phyloP scores from a whole-genome alignment of 2,797 vertebrate species.

The Diceros bicornis region DNA sequence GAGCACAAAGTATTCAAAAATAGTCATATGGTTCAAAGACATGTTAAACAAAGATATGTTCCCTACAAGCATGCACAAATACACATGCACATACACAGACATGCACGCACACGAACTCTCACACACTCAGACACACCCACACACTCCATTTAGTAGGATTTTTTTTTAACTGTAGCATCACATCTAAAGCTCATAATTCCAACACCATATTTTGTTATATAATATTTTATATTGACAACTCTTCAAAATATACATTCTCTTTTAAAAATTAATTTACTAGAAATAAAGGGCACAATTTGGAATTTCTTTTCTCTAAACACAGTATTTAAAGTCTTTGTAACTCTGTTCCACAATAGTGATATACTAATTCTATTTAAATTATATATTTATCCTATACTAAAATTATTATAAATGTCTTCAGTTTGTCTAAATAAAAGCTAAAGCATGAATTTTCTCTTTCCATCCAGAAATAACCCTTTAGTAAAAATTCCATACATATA shows the following conservation, averaged over 20 bases:
- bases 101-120: neutral
- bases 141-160: neutral
- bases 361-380: constrained; percentile 24
- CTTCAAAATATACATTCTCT: constrained; percentile 24
- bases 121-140: neutral
- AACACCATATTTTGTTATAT: neutral
- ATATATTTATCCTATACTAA: neutral
- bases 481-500: neutral
- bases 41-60: no score
- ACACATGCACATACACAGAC: no score
- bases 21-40: neutral
- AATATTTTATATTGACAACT: neutral
- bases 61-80: no score
- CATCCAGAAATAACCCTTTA: neutral
- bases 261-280: constrained; percentile 45
- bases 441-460: constrained; percentile 34
- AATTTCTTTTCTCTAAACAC: constrained; percentile 54
- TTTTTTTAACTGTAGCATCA: neutral
- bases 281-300: constrained; percentile 1
- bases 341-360: neutral
- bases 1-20: neutral
- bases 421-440: constrained; percentile 62
- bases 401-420: constrained; percentile 30
- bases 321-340: constrained; percentile 54
- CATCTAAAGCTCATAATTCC: constrained; percentile 8